A percentile compares a stretch with the other conserved stretches of the same genome.
Evolutionary conservation across 2,113 vertebrate species (phyloP).

Genomic region (Sebastes fasciatus): DNA sequence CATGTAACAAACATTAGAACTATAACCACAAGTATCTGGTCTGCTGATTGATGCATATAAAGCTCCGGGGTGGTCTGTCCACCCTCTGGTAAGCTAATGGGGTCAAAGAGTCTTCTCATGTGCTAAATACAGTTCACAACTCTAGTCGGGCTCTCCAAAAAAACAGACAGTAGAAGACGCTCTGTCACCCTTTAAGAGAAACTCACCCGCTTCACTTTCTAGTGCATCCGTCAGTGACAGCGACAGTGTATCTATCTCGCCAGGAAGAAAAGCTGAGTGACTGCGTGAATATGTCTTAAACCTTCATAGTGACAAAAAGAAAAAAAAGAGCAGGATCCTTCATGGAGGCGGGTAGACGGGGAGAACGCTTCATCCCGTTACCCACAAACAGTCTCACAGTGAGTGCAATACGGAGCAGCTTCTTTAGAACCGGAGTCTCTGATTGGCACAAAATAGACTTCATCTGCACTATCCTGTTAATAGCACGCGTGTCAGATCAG

Average conservation of each 20-base stretch:
- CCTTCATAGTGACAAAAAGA: slow-evolving; percentile 40
- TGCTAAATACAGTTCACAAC: slow-evolving; percentile 32
- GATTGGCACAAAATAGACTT: slow-evolving; percentile 77
- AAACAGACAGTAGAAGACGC: slow-evolving; percentile 26
- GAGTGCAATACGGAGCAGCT: slow-evolving; percentile 60
- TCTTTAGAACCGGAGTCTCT: slow-evolving; percentile 70
- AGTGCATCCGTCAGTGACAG: slow-evolving; percentile 46
- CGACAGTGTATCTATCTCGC: slow-evolving; percentile 47
- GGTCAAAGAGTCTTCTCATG: slow-evolving; percentile 30
- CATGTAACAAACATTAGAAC: slow-evolving; percentile 80
- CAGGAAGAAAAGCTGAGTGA: slow-evolving; percentile 50
- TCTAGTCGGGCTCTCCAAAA: slow-evolving; percentile 15
- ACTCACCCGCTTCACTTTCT: slow-evolving; percentile 24
- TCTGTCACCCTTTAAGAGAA: slow-evolving; percentile 25
- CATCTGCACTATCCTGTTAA: not conserved
- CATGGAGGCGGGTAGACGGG: slow-evolving; percentile 40
- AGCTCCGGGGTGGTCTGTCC: slow-evolving; percentile 56
- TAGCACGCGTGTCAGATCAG: slow-evolving; percentile 25
- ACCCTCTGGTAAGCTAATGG: slow-evolving; percentile 51
- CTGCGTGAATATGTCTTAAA: slow-evolving; percentile 53
- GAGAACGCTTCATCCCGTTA: slow-evolving; percentile 53
- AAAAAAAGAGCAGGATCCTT: slow-evolving; percentile 58
- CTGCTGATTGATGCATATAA: slow-evolving; percentile 79
- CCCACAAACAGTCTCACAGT: slow-evolving; percentile 68
- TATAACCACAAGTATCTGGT: slow-evolving; percentile 86